These are phyloP conservation scores for Dasypus novemcinctus DNA, from an alignment of 2,113 vertebrate genomes.

Conservation along the genomic window DNA sequence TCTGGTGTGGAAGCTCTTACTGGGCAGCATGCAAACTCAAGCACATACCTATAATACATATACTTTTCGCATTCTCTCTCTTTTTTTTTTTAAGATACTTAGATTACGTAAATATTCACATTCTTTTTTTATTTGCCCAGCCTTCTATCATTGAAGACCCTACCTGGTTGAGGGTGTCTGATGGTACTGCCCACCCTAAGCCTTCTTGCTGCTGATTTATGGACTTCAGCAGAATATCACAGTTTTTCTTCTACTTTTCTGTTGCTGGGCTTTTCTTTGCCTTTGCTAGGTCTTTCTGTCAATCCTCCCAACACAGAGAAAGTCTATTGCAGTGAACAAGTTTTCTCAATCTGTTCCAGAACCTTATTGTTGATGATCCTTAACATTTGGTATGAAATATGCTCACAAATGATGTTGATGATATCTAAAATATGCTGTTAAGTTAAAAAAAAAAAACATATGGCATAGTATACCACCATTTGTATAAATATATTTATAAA, in stretches of 20 bases:
- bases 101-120: too few relatives aligned
- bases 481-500: conserved; percentile 8
- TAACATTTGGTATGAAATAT: conserved; percentile 51
- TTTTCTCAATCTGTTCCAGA: conserved; percentile 55
- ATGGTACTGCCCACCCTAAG: background rate
- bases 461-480: background rate
- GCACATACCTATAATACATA: background rate
- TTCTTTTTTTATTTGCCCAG: conserved; percentile 12
- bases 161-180: background rate
- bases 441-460: background rate
- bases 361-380: conserved; percentile 21
- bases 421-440: background rate
- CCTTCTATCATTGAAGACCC: background rate
- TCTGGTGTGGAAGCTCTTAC: background rate
- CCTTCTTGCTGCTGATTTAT: background rate
- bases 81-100: conserved; percentile 20
- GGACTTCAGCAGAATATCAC: background rate
- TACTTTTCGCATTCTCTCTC: background rate
- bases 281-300: background rate
- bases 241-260: background rate
- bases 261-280: background rate
- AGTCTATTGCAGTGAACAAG: background rate
- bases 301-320: conserved; percentile 12
- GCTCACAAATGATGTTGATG: conserved; percentile 38
- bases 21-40: background rate